A percentile compares a stretch with the other conserved stretches of the same genome.
phyloP scores from a whole-genome alignment of 2,888 invertebrate species.

The Brenthis hecate region DNA sequence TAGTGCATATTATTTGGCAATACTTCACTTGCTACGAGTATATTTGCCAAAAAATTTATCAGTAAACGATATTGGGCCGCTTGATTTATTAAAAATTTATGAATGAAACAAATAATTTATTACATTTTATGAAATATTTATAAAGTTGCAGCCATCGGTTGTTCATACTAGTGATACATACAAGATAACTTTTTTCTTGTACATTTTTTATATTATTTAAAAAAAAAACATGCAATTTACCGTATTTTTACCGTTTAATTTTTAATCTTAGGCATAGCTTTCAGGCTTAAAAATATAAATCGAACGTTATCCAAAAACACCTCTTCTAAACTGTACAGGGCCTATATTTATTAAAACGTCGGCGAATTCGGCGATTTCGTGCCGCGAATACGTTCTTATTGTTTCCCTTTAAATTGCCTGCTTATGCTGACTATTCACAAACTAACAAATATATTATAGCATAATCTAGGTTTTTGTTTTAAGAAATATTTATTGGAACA shows the following conservation, averaged over 20 bases:
- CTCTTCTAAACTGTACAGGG: constrained; percentile 2
- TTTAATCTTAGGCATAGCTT: too few relatives aligned
- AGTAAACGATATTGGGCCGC: constrained; percentile 1
- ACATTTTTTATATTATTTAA: too few relatives aligned
- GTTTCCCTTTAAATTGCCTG: constrained; percentile 45
- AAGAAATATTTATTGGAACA: too few relatives aligned
- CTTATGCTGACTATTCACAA: constrained; percentile 25
- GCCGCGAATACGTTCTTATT: constrained; percentile 51
- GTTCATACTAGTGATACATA: too few relatives aligned
- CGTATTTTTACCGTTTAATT: too few relatives aligned
- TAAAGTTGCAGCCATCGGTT: too few relatives aligned
- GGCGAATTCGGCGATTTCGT: constrained; percentile 46
- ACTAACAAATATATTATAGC: constrained; percentile 7
- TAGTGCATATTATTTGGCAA: constrained; percentile 4
- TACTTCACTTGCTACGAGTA: constrained; percentile 6
- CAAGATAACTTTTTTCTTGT: too few relatives aligned
- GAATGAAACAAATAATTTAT: neutral
- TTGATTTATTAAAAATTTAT: constrained; percentile 18
- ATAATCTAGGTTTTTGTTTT: neutral
- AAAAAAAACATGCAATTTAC: too few relatives aligned
- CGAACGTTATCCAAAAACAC: constrained; percentile 6
- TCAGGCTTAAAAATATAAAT: neutral
- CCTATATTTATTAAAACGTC: constrained; percentile 47
- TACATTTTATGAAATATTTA: too few relatives aligned
- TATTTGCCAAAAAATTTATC: constrained; percentile 21